phyloP scores from a whole-genome alignment of 1,140 invertebrate species.

The Brachionus calyciflorus region DNA sequence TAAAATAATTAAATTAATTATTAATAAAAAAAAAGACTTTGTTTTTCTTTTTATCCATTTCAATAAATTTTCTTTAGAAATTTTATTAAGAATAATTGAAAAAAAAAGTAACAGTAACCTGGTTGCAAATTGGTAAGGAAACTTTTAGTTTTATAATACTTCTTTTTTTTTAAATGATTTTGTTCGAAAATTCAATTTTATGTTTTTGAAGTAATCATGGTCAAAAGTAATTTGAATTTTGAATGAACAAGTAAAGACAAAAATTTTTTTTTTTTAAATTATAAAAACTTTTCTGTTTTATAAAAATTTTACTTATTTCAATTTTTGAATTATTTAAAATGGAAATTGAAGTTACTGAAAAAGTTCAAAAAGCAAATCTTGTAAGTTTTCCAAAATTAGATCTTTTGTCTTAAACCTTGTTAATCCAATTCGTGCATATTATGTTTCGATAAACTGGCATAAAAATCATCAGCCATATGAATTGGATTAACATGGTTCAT shows the following conservation, averaged over 20 bases:
- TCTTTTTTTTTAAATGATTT: no score
- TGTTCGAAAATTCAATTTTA: no score
- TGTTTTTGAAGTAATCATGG: no score
- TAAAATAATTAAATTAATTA: neutral
- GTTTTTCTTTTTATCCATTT: neutral
- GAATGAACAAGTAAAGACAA: no score
- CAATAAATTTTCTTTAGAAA: no score
- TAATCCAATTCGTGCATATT: no score
- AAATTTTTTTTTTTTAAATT: neutral
- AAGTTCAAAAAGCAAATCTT: slow-evolving; percentile 18
- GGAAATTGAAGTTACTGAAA: neutral
- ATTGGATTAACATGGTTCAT: no score
- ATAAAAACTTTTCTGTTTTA: neutral
- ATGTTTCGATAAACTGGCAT: no score
- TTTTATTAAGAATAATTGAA: no score
- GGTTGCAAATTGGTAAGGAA: neutral
- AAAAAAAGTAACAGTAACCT: neutral
- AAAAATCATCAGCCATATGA: no score
- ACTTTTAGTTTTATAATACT: no score
- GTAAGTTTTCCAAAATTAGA: neutral
- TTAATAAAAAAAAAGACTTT: neutral
- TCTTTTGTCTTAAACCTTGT: neutral
- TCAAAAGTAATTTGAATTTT: no score
- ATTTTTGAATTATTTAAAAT: neutral
- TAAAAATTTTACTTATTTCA: neutral